Percentiles rank a stretch among this genome's conserved stretches.
These are phyloP conservation scores for Sitta carolinensis DNA, from an alignment of 2,797 vertebrate species.

Conservation along the genomic window DNA sequence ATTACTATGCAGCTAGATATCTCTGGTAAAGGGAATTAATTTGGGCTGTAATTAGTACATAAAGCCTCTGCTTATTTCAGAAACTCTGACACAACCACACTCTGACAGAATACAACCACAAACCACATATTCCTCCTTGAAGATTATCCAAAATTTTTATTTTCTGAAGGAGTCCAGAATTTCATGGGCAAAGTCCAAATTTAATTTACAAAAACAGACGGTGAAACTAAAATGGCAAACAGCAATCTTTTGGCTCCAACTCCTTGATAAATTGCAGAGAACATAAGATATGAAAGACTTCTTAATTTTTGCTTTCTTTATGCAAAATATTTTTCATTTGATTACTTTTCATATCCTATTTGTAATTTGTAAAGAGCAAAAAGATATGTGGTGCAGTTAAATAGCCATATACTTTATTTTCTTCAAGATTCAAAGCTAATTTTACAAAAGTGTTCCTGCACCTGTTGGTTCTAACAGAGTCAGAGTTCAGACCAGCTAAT, in stretches of 20 bases:
- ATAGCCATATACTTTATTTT: background rate
- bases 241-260: background rate
- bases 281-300: background rate
- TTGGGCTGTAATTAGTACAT: background rate
- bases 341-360: background rate
- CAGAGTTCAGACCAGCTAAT: background rate
- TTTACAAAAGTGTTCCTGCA: background rate
- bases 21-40: background rate
- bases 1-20: background rate
- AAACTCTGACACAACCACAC: background rate
- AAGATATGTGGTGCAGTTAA: background rate
- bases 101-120: background rate
- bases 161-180: constrained; percentile 3
- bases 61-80: background rate
- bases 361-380: background rate
- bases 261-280: background rate
- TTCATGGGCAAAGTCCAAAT: background rate
- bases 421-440: background rate
- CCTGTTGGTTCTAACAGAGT: background rate
- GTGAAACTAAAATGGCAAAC: background rate
- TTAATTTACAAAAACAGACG: background rate
- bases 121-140: background rate
- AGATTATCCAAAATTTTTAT: background rate
- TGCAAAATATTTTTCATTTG: background rate
- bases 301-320: background rate